A percentile compares a stretch with the other conserved stretches of the same genome.
phyloP scores from a whole-genome alignment of 1,140 invertebrate species.

The Andrena cerasifolii region DNA sequence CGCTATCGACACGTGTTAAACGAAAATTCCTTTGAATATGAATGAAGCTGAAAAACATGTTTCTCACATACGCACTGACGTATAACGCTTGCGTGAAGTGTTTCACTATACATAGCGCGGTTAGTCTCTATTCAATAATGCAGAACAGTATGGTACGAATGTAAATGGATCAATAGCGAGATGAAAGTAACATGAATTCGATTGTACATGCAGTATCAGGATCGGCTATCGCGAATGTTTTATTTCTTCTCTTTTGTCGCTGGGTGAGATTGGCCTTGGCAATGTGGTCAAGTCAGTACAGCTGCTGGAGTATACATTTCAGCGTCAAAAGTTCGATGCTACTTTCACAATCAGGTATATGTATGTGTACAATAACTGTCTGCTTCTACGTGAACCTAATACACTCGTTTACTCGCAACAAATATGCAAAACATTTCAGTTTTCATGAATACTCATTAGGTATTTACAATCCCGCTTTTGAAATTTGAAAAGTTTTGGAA shows the following conservation, averaged over 20 bases:
- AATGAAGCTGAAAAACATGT: slow-evolving; percentile 29
- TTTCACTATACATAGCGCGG: too few relatives aligned
- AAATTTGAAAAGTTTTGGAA: too few relatives aligned
- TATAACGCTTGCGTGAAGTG: background rate
- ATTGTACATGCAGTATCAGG: slow-evolving; percentile 10
- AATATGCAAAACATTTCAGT: too few relatives aligned
- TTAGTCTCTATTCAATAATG: background rate
- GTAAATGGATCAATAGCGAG: background rate
- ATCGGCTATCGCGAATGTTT: background rate
- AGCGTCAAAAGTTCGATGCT: slow-evolving; percentile 73
- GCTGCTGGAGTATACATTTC: slow-evolving; percentile 39
- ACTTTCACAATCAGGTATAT: slow-evolving; percentile 77
- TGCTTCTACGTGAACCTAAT: slow-evolving; percentile 50
- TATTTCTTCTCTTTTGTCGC: background rate
- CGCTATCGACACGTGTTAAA: background rate
- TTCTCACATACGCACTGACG: background rate
- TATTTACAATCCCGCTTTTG: too few relatives aligned
- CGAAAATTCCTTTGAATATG: slow-evolving; percentile 1
- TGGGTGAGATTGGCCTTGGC: slow-evolving; percentile 75
- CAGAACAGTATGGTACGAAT: too few relatives aligned
- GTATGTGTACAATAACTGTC: slow-evolving; percentile 60
- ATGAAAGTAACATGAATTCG: background rate
- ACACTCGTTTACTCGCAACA: slow-evolving; percentile 74
- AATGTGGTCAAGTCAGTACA: slow-evolving; percentile 66
- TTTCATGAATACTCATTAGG: too few relatives aligned